Percentiles rank a stretch among this genome's conserved stretches.
phyloP scores from a whole-genome alignment of 2,888 invertebrate species.

The Acanthosepion pharaonis region DNA sequence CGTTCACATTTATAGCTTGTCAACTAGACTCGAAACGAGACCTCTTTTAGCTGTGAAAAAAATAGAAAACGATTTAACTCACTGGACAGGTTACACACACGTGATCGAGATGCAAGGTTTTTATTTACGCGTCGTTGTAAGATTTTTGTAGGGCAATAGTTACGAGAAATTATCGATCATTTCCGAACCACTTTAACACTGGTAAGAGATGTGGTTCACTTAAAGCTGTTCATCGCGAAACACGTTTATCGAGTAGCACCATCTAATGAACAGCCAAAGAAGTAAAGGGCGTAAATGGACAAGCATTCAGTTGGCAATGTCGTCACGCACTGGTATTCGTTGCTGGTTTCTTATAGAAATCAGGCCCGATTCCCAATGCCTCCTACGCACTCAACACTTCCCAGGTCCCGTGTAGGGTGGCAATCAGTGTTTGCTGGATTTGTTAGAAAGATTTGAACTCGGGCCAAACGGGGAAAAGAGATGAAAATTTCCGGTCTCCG shows the following conservation, averaged over 20 bases:
- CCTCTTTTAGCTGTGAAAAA: too few relatives aligned
- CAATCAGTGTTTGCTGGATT: constrained; percentile 20
- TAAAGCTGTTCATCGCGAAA: not conserved
- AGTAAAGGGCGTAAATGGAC: not conserved
- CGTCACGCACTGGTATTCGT: not conserved
- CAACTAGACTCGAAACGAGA: too few relatives aligned
- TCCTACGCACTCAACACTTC: too few relatives aligned
- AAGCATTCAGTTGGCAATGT: not conserved
- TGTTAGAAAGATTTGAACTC: not conserved
- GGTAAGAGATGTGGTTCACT: not conserved
- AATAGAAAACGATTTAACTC: too few relatives aligned
- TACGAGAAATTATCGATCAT: not conserved
- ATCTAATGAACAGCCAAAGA: not conserved
- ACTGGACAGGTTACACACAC: too few relatives aligned
- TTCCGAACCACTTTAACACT: not conserved
- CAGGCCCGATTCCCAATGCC: not conserved
- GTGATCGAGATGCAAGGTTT: too few relatives aligned
- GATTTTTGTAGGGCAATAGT: not conserved
- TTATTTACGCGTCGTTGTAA: not conserved
- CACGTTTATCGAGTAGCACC: not conserved
- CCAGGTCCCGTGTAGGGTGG: not conserved
- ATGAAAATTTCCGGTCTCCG: not conserved
- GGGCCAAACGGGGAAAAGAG: not conserved
- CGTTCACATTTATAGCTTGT: too few relatives aligned
- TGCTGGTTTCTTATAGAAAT: not conserved